These are phyloP conservation scores for Tachycineta bicolor DNA, from an alignment of 2,113 vertebrate genomes.

Conservation along the genomic window DNA sequence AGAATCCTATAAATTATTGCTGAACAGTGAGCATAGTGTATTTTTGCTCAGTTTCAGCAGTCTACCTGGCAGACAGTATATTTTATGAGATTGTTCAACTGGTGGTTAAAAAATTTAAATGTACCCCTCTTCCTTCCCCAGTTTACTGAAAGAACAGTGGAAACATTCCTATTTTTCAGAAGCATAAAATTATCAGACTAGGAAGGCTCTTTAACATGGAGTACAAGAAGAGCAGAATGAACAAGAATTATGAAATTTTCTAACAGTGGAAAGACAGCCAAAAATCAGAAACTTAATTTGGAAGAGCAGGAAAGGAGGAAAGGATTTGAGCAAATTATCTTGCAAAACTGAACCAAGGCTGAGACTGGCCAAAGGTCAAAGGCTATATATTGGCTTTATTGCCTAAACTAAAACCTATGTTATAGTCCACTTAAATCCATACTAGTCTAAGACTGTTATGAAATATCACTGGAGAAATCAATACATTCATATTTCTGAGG, in stretches of 20 bases:
- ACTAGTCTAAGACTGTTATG: not conserved
- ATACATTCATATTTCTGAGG: not conserved
- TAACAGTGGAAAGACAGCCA: not conserved
- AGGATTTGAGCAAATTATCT: not conserved
- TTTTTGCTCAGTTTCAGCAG: not conserved
- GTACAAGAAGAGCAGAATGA: not conserved
- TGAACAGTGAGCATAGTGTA: fast-evolving
- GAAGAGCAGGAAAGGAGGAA: not conserved
- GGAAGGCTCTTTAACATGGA: not conserved
- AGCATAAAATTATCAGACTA: not conserved
- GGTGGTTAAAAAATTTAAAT: not conserved
- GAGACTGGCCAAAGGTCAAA: not conserved
- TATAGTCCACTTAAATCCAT: not conserved
- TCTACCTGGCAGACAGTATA: not conserved
- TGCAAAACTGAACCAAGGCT: not conserved
- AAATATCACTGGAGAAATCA: not conserved
- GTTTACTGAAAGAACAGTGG: not conserved
- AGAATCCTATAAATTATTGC: not conserved
- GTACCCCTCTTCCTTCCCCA: not conserved
- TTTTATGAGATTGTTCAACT: not conserved
- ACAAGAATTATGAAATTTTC: not conserved
- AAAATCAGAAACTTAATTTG: not conserved
- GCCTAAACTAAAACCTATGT: not conserved
- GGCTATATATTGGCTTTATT: not conserved
- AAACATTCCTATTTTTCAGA: not conserved